Evolutionary conservation across 1,140 invertebrate species (phyloP).

Genomic region (Zaprionus tsacasi): DNA sequence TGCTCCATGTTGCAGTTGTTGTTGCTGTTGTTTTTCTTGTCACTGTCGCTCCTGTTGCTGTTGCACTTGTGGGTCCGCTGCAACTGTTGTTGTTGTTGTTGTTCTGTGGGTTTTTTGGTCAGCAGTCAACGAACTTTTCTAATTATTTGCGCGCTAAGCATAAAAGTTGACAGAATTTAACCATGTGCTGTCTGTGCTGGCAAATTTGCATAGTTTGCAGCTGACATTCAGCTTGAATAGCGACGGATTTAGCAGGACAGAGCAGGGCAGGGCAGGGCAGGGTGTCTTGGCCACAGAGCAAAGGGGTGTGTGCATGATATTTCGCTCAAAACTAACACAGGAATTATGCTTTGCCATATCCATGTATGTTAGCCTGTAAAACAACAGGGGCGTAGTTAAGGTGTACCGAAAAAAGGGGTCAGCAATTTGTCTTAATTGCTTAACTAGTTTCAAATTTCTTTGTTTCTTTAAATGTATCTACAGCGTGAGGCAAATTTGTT

Average conservation of each 20-base stretch:
- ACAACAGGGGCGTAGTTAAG: background rate
- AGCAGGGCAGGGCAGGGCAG: background rate
- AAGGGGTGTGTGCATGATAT: background rate
- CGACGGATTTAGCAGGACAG: background rate
- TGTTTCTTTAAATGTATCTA: background rate
- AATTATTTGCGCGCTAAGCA: constrained; percentile 56
- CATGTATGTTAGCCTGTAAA: background rate
- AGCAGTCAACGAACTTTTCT: constrained; percentile 57
- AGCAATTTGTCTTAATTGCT: background rate
- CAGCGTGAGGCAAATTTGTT: too few species aligned
- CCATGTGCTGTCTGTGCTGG: constrained; percentile 44
- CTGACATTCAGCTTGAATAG: constrained; percentile 15
- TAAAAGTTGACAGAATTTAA: constrained; percentile 55
- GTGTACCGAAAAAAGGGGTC: background rate
- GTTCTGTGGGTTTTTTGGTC: constrained; percentile 32
- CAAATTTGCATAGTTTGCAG: constrained; percentile 47
- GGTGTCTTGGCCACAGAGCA: background rate
- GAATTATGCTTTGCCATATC: background rate
- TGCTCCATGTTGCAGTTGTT: background rate
- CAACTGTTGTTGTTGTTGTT: constrained; percentile 14
- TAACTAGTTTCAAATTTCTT: background rate
- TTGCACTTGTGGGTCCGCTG: constrained; percentile 6
- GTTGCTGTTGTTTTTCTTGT: constrained; percentile 6
- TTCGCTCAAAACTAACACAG: background rate
- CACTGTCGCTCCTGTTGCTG: constrained; percentile 11